These are phyloP conservation scores for Lasioglossum figueresi DNA, from an alignment of 2,888 invertebrate genomes.

Conservation along the genomic window DNA sequence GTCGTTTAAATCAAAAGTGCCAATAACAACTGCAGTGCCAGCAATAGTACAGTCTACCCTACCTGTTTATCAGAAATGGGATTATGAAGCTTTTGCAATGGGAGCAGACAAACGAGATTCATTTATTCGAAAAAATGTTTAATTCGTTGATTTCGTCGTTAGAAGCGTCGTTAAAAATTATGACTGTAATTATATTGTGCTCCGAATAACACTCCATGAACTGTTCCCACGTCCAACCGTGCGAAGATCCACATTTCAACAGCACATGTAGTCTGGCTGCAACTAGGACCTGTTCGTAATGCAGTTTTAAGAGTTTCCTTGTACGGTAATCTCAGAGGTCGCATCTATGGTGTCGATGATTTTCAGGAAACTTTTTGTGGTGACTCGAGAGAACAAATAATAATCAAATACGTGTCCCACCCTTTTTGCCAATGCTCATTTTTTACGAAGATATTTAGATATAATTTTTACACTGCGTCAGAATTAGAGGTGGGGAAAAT, in stretches of 20 bases:
- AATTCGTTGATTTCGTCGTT: neutral
- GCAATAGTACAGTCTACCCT: no score
- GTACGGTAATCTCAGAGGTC: neutral
- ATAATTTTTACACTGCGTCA: no score
- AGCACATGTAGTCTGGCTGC: neutral
- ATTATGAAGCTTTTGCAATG: neutral
- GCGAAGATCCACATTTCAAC: neutral
- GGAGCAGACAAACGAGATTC: neutral
- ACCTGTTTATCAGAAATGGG: neutral
- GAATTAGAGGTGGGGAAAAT: no score
- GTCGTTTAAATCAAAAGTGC: no score
- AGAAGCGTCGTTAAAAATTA: neutral
- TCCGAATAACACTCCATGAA: neutral
- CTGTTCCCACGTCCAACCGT: conserved; percentile 1
- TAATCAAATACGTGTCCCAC: no score
- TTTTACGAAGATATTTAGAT: no score
- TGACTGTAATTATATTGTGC: conserved; percentile 1
- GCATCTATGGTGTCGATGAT: no score
- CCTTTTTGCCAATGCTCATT: no score
- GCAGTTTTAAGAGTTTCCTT: neutral
- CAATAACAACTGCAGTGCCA: no score
- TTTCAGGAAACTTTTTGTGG: no score
- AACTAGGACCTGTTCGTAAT: neutral
- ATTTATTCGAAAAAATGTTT: neutral
- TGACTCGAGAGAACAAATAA: no score